Evolutionary conservation across 2,113 vertebrate genomes (phyloP).

Genomic region (Calyptommatus sinebrachiatus): DNA sequence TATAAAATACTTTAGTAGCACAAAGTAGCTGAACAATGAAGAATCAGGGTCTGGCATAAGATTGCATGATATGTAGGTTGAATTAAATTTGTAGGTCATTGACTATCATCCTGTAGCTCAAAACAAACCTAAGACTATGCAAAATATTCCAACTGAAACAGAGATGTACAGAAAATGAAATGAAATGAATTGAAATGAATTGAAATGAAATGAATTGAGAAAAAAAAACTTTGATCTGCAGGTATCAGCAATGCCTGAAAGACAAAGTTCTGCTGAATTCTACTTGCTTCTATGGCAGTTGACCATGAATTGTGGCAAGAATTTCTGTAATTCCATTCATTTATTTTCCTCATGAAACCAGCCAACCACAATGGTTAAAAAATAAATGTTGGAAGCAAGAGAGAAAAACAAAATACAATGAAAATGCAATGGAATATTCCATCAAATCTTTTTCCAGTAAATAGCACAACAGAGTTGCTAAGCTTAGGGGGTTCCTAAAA

Average conservation of each 20-base stretch:
- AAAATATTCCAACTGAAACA: neutral
- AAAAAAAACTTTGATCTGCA: neutral
- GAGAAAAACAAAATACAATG: neutral
- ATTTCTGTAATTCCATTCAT: neutral
- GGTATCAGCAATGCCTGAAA: neutral
- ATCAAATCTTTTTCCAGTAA: neutral
- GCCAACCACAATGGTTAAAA: rapidly evolving
- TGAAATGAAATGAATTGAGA: neutral
- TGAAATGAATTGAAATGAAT: too few relatives aligned
- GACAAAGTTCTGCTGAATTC: neutral
- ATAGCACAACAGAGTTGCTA: slow-evolving; percentile 18
- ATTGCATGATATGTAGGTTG: too few relatives aligned
- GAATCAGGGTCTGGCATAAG: too few relatives aligned
- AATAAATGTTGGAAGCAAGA: neutral
- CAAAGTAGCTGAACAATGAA: too few relatives aligned
- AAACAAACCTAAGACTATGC: too few relatives aligned
- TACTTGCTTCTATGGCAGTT: neutral
- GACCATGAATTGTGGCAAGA: neutral
- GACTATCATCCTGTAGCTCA: too few relatives aligned
- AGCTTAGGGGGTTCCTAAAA: neutral
- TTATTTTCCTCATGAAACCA: rapidly evolving
- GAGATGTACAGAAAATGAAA: neutral
- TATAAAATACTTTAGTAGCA: too few relatives aligned
- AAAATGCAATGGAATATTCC: neutral
- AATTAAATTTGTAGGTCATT: too few relatives aligned